Evolutionary conservation across 2,797 vertebrate genomes (phyloP).

Genomic region (Lates japonicus): DNA sequence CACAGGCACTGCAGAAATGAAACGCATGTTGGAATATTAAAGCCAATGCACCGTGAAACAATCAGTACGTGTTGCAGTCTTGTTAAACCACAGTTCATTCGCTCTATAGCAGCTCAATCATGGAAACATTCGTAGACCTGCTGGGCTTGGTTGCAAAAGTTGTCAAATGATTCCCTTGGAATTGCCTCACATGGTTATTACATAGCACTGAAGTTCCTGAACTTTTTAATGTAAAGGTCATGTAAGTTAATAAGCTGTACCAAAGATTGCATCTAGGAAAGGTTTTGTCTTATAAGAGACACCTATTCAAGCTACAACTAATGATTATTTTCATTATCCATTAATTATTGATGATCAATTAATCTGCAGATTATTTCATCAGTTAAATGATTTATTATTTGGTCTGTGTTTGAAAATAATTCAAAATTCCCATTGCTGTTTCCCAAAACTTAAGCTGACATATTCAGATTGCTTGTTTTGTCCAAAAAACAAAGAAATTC

Average conservation of each 20-base stretch:
- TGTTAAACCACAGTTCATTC: conserved; percentile 72
- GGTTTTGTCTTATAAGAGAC: background rate
- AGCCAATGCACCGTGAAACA: conserved; percentile 79
- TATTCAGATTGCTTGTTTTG: background rate
- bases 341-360: background rate
- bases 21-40: conserved; percentile 71
- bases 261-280: conserved; percentile 7
- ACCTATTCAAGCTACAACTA: background rate
- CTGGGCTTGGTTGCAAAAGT: conserved; percentile 27
- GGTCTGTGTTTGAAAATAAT: background rate
- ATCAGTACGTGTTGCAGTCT: conserved; percentile 60
- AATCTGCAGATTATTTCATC: background rate
- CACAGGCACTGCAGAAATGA: conserved; percentile 45
- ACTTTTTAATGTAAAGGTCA: conserved; percentile 25
- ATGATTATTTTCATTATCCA: background rate
- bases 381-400: conserved; percentile 1
- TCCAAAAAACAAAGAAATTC: background rate
- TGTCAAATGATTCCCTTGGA: conserved; percentile 23
- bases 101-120: conserved; percentile 51
- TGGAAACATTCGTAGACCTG: conserved; percentile 51
- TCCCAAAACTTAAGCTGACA: background rate
- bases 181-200: conserved; percentile 6
- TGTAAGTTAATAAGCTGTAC: conserved; percentile 13
- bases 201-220: background rate
- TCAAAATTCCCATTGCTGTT: background rate